Percentiles rank a stretch among this genome's conserved stretches.
Evolutionary conservation across 2,797 vertebrate genomes (phyloP).

Genomic region (Poeciliopsis infans): DNA sequence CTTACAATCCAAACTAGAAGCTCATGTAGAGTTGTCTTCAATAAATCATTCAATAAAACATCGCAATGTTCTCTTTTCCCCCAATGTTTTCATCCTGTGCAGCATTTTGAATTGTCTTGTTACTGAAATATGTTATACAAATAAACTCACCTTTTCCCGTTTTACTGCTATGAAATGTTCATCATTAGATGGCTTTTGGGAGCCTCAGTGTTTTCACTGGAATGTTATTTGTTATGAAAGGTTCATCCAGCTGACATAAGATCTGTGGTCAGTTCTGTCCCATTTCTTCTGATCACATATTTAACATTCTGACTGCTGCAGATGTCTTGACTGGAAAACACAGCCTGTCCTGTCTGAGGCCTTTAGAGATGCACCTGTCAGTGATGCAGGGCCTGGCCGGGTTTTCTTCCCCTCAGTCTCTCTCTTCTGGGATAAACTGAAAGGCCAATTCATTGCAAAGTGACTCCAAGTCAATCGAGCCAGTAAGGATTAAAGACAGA

Average conservation of each 20-base stretch:
- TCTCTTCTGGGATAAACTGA: conserved; percentile 46
- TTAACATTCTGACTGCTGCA: conserved; percentile 32
- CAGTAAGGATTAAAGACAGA: conserved; percentile 69
- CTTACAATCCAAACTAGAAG: background rate
- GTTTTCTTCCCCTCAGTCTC: conserved; percentile 31
- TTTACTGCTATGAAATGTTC: background rate
- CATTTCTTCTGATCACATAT: conserved; percentile 30
- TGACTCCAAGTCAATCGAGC: conserved; percentile 76
- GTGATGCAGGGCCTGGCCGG: conserved; percentile 31
- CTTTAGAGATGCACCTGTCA: conserved; percentile 38
- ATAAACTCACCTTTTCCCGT: background rate
- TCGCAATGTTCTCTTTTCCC: background rate
- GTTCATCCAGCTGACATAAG: background rate
- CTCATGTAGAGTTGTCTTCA: background rate
- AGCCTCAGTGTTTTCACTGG: background rate
- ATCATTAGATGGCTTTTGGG: background rate
- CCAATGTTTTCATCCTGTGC: background rate
- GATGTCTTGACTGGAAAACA: conserved; percentile 19
- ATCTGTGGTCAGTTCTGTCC: background rate
- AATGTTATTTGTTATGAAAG: background rate
- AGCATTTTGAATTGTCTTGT: background rate
- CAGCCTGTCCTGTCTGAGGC: conserved; percentile 35
- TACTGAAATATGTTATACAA: background rate
- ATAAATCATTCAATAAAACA: background rate
- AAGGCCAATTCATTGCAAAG: conserved; percentile 60